Conservation (phyloP, 2,888 invertebrate genomes). For the Eueremaeus valkanovi region DNA sequence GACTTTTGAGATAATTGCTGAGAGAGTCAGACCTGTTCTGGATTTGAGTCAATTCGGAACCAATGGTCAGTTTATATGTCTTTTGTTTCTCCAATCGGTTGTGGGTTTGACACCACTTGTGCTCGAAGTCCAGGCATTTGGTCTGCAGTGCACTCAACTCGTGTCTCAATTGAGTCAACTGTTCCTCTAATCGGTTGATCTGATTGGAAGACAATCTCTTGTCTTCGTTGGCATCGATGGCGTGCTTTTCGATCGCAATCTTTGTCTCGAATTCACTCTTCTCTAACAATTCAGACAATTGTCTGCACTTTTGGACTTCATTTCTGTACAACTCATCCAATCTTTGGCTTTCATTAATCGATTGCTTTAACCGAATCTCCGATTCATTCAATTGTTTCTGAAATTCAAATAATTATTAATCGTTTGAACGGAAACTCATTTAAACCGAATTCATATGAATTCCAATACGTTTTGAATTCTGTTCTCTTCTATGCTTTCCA, state of each 20-base stretch:
- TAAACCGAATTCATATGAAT: no score
- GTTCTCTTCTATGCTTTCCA: no score
- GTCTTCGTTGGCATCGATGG: neutral
- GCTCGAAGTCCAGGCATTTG: neutral
- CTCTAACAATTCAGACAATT: neutral
- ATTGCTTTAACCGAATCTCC: neutral
- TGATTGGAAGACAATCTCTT: neutral
- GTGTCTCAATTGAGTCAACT: neutral
- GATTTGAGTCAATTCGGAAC: neutral
- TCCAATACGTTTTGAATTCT: no score
- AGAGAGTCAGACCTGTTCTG: neutral
- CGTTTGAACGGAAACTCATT: neutral
- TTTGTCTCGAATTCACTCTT: neutral
- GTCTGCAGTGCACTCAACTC: neutral
- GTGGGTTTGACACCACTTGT: neutral
- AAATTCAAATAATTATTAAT: neutral
- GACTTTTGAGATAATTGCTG: neutral
- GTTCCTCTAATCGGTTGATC: neutral
- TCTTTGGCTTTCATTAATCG: neutral
- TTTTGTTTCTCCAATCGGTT: neutral
- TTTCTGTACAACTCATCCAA: neutral
- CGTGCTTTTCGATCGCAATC: neutral
- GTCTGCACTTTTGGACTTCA: neutral
- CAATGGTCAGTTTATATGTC: neutral
- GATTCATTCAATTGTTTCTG: neutral